Evolutionary conservation across 2,888 invertebrate species (phyloP).

Genomic region (Drosophila paramelanica): DNA sequence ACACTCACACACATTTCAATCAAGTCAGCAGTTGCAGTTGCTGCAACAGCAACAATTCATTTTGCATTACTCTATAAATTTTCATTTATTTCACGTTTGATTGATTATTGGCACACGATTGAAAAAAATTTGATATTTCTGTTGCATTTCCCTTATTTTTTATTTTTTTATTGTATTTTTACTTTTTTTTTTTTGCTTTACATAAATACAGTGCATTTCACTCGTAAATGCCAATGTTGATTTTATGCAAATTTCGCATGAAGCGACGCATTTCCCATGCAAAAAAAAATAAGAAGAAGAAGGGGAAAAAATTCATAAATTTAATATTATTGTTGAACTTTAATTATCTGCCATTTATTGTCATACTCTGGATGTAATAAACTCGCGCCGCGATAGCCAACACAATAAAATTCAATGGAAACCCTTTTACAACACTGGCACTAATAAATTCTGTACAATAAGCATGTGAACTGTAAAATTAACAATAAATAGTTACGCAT

Average conservation of each 20-base stretch:
- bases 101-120: constrained; percentile 66
- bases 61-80: constrained; percentile 59
- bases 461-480: background rate
- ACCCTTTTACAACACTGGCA: background rate
- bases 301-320: constrained; percentile 61
- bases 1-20: constrained; percentile 9
- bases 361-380: constrained; percentile 46
- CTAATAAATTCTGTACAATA: background rate
- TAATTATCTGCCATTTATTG: constrained; percentile 75
- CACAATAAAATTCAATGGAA: constrained; percentile 14
- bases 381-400: constrained; percentile 18
- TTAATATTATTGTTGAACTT: constrained; percentile 68
- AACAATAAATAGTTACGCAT: background rate
- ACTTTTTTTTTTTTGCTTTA: background rate
- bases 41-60: constrained; percentile 38
- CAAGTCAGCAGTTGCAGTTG: constrained; percentile 13
- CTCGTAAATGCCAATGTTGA: constrained; percentile 74
- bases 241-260: constrained; percentile 72
- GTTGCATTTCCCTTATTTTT: constrained; percentile 5
- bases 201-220: constrained; percentile 51
- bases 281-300: constrained; percentile 1
- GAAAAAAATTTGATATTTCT: constrained; percentile 48
- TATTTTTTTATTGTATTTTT: background rate
- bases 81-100: constrained; percentile 73
- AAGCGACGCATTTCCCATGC: constrained; percentile 5